These are phyloP conservation scores for Oryzias woworae DNA, from an alignment of 2,113 vertebrate genomes.

Conservation along the genomic window DNA sequence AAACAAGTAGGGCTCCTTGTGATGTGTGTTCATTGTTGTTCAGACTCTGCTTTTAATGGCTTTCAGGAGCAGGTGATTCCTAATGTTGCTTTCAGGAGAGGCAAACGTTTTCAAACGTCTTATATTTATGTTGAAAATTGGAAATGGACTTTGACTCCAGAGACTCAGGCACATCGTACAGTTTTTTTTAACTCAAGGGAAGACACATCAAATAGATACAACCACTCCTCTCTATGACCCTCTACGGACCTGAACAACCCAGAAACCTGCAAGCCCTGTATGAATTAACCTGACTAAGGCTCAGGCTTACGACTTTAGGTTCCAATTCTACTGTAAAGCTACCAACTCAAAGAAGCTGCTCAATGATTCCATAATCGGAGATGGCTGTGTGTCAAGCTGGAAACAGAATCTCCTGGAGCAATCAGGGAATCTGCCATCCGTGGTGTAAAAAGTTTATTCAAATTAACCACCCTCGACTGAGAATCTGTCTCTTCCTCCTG, in stretches of 20 bases:
- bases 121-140: conserved; percentile 18
- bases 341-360: conserved; percentile 19
- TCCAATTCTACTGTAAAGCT: conserved; percentile 21
- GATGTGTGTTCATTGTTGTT: not conserved
- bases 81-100: not conserved
- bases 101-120: not conserved
- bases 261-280: too few species aligned
- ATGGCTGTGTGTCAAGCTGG: conserved; percentile 1
- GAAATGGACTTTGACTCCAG: conserved; percentile 10
- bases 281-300: too few species aligned
- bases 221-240: too few species aligned
- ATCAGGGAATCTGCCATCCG: conserved; percentile 1
- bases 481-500: conserved; percentile 15
- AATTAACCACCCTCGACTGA: conserved; percentile 26
- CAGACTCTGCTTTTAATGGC: not conserved
- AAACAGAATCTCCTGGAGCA: not conserved
- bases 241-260: too few species aligned
- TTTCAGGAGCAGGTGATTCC: not conserved
- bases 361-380: conserved; percentile 33
- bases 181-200: too few species aligned
- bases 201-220: too few species aligned
- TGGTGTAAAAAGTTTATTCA: not conserved
- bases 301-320: not conserved
- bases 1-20: conserved; percentile 81
- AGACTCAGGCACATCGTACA: too few species aligned